Evolutionary conservation across 2,888 invertebrate species (phyloP), one percentile per base, ranked within the genome.

Genomic region (Orthosia gothica): DNA sequence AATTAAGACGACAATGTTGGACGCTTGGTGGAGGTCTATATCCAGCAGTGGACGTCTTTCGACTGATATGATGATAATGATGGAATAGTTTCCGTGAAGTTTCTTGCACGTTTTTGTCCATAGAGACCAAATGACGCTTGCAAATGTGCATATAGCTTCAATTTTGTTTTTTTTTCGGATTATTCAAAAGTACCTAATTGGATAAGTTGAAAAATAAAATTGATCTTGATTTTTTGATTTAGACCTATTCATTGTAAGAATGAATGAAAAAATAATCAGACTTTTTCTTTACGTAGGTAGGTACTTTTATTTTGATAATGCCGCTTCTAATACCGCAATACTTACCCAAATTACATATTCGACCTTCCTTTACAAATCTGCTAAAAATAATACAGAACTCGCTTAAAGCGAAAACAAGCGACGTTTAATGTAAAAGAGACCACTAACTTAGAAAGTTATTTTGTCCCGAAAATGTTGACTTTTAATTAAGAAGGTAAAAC

Each of bases 381-480:
- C 18, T 18, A 50, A 55, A 64, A 70, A 57, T 71, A 49, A 61
- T 76, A 72, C 61, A 59, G 54, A 66, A 76, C 61, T 75, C 67
- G 18, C 67, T 62, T 70, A 66, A 68, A 78, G 59, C n/a, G 23
- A 76, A 85, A 84, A 80, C 80, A 87, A 84, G 69, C 52, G 52
- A 40, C 69, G 59, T 64, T 76, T 74, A 73, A 74, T 52, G 63
- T 75, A 68, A 80, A 86, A 75, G 73, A 73, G 75, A 73, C 70
- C 84, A 71, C 75, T 55, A 84, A 78, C 72, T 85, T 76, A 63
- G 71, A 75, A 82, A 87, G 79, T 83, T 80, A 59, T 57, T 74
- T 76, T 76, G 77, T 76, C 59, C 77, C 58, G 63, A 82, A 82
- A 85, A 80, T 84, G 80, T 85, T 85, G 73, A 76, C 77, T 84